Evolutionary conservation across 2,113 vertebrate species (phyloP), one percentile per base, ranked within the genome.

Genomic region (Tursiops truncatus): DNA sequence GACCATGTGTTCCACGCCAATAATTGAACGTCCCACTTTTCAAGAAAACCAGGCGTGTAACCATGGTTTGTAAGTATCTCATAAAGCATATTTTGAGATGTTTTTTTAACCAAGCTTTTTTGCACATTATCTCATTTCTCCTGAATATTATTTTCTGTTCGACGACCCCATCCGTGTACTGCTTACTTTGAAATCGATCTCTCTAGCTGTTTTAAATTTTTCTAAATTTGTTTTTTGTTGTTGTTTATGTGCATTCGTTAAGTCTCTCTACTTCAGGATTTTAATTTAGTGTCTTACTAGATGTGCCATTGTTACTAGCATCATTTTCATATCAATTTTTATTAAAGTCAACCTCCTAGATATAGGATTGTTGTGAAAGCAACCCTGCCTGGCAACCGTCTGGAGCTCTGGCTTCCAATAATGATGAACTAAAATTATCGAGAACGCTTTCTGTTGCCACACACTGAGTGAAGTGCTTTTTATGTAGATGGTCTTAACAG

Each of bases 61-160:
- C 96, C 89, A 96, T 97, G 97, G 96, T 96, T 97, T 90, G 81
- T 95, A 98, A 98, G 92, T 93, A 89, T 97, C 95, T 98, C 90
- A 97, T 87, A 95, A 98, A 95, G 96, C 91, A 74, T 96, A 97
- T 98, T 98, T 98, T 96, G 87, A 98, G 62, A 96, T 91, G 18
- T 96, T 94, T 96, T 31, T 82, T 62, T 36, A 97, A 96, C 95
- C 93, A 97, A 97, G 88, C 63, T 74, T 98, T 98, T 98, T 98
- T 98, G 77, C 89, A 97, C 94, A 97, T 98, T 97, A 98, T 98
- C 94, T 98, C 95, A 98, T 97, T 98, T 96, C 94, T 98, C 97
- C 92, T 98, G 95, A 98, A 97, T 98, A 97, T 97, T 97, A 96
- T 98, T 71, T 36, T 82, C 87, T 53, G 95, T 96, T 91, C 91